These are phyloP conservation scores for Mimas tiliae DNA, from an alignment of 2,888 invertebrate species.

Conservation along the genomic window DNA sequence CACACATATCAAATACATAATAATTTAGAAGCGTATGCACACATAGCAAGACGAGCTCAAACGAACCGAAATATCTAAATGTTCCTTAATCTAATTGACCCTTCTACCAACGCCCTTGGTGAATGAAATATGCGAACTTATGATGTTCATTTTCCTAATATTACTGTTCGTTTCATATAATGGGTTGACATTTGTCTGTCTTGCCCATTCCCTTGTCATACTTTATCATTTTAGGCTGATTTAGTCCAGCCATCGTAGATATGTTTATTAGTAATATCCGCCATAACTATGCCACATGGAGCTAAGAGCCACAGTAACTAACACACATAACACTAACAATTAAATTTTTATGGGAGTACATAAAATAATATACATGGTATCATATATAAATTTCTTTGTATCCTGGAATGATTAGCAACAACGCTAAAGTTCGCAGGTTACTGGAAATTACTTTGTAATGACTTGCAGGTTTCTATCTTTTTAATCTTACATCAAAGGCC, in stretches of 20 bases:
- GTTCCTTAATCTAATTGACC: too few species aligned
- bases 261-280: constrained; percentile 42
- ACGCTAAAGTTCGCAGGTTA: background rate
- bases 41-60: too few species aligned
- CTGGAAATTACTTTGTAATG: constrained; percentile 5
- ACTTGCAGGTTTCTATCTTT: background rate
- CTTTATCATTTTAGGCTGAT: constrained; percentile 36
- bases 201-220: constrained; percentile 35
- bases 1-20: too few species aligned
- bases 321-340: too few species aligned
- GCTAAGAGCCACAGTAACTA: background rate
- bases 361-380: background rate
- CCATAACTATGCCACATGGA: background rate
- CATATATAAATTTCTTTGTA: background rate
- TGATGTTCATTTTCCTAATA: constrained; percentile 10
- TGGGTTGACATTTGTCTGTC: constrained; percentile 32
- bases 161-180: constrained; percentile 31
- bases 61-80: too few species aligned
- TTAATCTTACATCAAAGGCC: background rate
- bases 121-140: background rate
- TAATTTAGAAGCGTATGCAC: too few species aligned
- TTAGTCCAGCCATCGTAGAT: constrained; percentile 30
- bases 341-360: too few species aligned
- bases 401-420: background rate
- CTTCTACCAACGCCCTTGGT: background rate